Base-by-base conservation (phyloP, 2,797 vertebrate species). In the Sebastes hopkinsi region DNA sequence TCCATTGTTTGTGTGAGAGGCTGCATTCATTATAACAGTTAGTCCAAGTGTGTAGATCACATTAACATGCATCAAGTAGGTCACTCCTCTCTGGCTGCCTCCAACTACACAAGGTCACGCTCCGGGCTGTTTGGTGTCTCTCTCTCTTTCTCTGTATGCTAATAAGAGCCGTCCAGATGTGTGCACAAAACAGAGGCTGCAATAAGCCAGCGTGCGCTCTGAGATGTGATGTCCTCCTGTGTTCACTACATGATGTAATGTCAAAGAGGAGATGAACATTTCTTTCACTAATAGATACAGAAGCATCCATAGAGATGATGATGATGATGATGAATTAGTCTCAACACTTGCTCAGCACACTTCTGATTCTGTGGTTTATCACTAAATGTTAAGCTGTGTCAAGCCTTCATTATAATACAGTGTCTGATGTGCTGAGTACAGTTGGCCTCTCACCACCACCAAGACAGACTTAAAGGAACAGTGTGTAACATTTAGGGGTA, bases 101-200 rank as follows among this genome's bases (percentile, higher is more conserved):
- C 84, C 80, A 90, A 91, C 90, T 67, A 93, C 85, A 87, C 94
- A 92, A 92, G 93, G 94, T 95, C 91, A 66, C 27, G 90, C 94
- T 82, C 80, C 68, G 18, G 93, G 92, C 89, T 85, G 72, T 88
- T 9, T 52, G 50, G 42, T 46, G 14, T 46, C 16, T 84, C 60
- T 87, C 30, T 60, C 55, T 29, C 58, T 59, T 20, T 61, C 4
- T 61, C 27, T 52, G 18, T 52, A 50, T 20, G 42, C 42, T 50
- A 50, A 50, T 50, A 20, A 50, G 42, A 50, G 16, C 42, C 18
- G 16, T 82, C 87, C 87, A 88, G 86, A 86, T 91, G 86, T 75
- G 86, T 18, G 46, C 59, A 14, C 54, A 50, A 50, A 50, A 50
- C 30, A 56, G 36, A 67, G 25, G 36, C 52, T 56, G 61, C 66